Evolutionary conservation across 1,140 invertebrate species (phyloP).

Genomic region (Heliconius nattereri): DNA sequence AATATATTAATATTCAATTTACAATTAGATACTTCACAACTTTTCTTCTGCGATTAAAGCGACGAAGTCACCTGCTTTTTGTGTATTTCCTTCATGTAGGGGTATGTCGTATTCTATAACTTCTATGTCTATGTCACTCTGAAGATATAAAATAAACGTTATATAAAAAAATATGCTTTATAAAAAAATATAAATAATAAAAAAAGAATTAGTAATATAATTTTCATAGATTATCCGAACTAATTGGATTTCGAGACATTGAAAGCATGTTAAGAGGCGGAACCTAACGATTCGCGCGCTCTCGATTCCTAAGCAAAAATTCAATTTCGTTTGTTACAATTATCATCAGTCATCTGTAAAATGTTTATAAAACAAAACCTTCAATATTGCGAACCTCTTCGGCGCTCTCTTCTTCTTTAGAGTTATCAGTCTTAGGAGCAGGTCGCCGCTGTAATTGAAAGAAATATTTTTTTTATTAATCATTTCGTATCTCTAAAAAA

Average conservation of each 20-base stretch:
- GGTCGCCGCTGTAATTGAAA: conserved; percentile 16
- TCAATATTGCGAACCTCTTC: conserved; percentile 12
- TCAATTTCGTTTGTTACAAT: no score
- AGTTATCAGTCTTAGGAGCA: neutral
- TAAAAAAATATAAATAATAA: neutral
- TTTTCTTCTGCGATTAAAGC: neutral
- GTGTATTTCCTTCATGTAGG: neutral
- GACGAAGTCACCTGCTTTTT: neutral
- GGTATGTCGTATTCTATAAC: neutral
- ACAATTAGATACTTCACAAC: neutral
- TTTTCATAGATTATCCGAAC: no score
- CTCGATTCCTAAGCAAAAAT: no score
- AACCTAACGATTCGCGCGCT: no score
- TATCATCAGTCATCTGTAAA: neutral
- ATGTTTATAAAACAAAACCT: conserved; percentile 6
- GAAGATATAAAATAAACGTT: neutral
- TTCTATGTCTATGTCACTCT: conserved; percentile 16
- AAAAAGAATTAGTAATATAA: neutral
- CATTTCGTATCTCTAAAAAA: no score
- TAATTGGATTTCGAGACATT: no score
- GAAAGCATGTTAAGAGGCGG: no score
- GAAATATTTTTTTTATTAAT: neutral
- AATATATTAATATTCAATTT: no score
- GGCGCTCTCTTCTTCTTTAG: neutral
- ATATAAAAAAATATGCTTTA: neutral